Base-by-base conservation (phyloP, 2,888 invertebrate species). In the Nipponacmea schrenckii region DNA sequence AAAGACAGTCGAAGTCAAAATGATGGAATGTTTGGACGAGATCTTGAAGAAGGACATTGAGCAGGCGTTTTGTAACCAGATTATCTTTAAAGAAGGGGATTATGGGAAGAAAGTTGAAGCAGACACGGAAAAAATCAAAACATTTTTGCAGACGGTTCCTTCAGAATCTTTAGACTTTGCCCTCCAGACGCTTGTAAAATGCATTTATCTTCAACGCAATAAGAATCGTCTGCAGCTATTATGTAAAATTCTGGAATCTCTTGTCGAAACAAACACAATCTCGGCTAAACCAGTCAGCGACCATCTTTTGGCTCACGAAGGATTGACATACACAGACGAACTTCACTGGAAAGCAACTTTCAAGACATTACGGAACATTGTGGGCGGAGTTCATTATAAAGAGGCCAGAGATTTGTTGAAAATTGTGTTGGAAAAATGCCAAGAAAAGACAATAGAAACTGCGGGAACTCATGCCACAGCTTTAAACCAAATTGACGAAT, bases 341-440 rank as follows among this genome's bases (percentile, higher is more conserved):
- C 93, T 94, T 78, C 96, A 95, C 89, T 98, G 97, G 97, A 93
- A 95, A 68, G 94, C 94, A 88, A 93, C 94, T 84, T 97, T 98
- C 87, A 92, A 92, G 79, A 90, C 97, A 5, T 93, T 98, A 69
- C 92, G 94, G 80, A 93, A 93, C 87, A 93, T 96, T 63, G 95
- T 98, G 83, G 94, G 94, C 56, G 94, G 95, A 72, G 97, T 97
- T 1, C 96, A 97, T 89, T 98, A 98, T 87, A 98, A 98, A 90
- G 97, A 90, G 39, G 88, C 89, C 63, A 79, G 90, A 70, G 90
- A 90, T 79, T 76, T 90, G 46, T 81, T 90, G 64, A 85, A 89
- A 72, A 77, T 86, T 31, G 85, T 90, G 62, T 92, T 96, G 82
- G 97, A 97, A 85, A 96, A 96, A 90, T 94, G 95, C 0, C 93